Conservation (phyloP, 2,113 vertebrate species). For the Hassar affinis region DNA sequence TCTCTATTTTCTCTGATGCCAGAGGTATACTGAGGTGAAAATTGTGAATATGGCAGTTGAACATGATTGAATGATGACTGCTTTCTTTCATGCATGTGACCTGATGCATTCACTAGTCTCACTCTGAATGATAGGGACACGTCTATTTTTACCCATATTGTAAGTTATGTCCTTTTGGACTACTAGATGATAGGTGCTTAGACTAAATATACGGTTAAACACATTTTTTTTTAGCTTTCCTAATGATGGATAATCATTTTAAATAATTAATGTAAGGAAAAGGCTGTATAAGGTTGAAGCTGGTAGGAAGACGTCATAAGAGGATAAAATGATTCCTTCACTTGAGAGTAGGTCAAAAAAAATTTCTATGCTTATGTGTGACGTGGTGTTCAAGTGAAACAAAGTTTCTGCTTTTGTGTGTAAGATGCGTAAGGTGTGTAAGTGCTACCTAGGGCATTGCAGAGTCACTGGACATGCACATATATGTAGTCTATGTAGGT, state of each 20-base stretch:
- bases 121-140: neutral
- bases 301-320: too few relatives aligned
- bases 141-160: neutral
- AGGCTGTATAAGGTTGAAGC: too few relatives aligned
- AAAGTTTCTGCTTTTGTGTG: too few relatives aligned
- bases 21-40: neutral
- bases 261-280: too few relatives aligned
- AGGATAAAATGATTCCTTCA: too few relatives aligned
- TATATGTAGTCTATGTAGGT: neutral
- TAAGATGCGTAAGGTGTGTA: too few relatives aligned
- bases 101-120: neutral
- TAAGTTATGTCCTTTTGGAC: neutral
- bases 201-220: neutral
- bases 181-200: neutral
- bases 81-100: neutral
- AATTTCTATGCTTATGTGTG: too few relatives aligned
- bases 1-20: too few relatives aligned
- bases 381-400: too few relatives aligned
- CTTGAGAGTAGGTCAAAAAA: too few relatives aligned
- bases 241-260: too few relatives aligned
- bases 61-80: neutral
- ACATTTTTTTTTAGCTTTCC: too few relatives aligned
- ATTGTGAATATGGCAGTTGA: neutral
- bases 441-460: neutral
- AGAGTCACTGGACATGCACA: neutral